Base-by-base conservation (phyloP, 1,140 invertebrate species). In the Trachymyrmex cornetzi region DNA sequence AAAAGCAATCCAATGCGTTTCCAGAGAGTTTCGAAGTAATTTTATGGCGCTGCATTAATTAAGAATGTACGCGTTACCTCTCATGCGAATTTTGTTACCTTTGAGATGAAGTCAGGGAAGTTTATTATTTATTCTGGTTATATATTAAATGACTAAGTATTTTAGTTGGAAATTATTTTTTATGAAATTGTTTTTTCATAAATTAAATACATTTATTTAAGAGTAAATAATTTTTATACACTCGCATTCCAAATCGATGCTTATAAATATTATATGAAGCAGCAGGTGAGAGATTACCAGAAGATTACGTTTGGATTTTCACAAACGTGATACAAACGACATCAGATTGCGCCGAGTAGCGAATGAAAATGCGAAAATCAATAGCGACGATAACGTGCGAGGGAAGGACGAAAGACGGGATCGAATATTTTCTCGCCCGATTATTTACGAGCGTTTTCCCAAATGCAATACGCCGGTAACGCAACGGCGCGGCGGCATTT, bases 381-480 rank as follows among this genome's bases (percentile, higher is more conserved):
- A 38, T 59, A 63, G 19, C 38, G 85, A 16, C 53, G 69, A 9
- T 67, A 61, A 59, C 14, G 12, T 14, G 38, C 74, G 48, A 14
- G 22, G 4, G 2, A 64, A 64, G 24, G 16, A 59, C 16, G 50
- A 66, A 64, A 5, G 7, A 3, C 27, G 63, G 48, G 75, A 85
- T 69, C 77, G 75, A 89, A 79, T 87, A 88, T 88, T 89, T 86
- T 88, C 87, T 81, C 82, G 80, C 77, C 75, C 57, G 50, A 77
- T 92, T 93, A 94, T 94, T 93, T 94, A 95, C 90, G 92, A 91
- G 85, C 90, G 82, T 91, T 94, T 93, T 90, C 90, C 92, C 90
- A 87, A 92, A 91, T 92, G 90, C 90, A 84, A 84, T 67, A 90
- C 38, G 90, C 50, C 71, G 44, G 14, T n/a, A 19, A 30, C 34